These are phyloP conservation scores for Siniperca scherzeri DNA, from an alignment of 2,797 vertebrate species.

Conservation along the genomic window DNA sequence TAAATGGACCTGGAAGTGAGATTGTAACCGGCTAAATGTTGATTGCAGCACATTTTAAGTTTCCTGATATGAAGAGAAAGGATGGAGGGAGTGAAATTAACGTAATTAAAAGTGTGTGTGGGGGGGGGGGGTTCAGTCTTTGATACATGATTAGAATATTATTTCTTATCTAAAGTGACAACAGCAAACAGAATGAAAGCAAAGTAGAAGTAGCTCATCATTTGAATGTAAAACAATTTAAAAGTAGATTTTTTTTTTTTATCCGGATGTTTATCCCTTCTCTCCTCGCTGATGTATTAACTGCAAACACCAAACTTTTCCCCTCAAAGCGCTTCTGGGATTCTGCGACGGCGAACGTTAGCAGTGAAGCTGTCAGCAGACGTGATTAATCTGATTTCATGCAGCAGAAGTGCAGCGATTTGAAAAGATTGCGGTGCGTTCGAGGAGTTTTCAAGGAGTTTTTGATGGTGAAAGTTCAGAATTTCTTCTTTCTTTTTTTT, in stretches of 20 bases:
- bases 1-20: not conserved
- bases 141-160: not conserved
- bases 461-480: slow-evolving; percentile 54
- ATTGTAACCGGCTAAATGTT: too few species aligned
- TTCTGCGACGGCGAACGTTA: not conserved
- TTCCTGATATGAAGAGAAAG: too few species aligned
- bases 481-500: not conserved
- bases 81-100: too few species aligned
- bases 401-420: slow-evolving; percentile 58
- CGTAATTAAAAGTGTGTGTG: too few species aligned
- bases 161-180: not conserved
- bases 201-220: not conserved
- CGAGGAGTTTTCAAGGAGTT: slow-evolving; percentile 59
- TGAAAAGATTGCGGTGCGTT: slow-evolving; percentile 55
- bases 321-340: not conserved
- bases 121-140: not conserved
- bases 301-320: not conserved
- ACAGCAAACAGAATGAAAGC: not conserved
- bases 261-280: too few species aligned
- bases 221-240: not conserved
- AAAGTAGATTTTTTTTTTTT: not conserved
- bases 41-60: too few species aligned
- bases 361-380: slow-evolving; percentile 32
- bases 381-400: slow-evolving; percentile 65
- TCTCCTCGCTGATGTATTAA: not conserved